Conservation (phyloP, 2,113 vertebrate species). For the Etheostoma spectabile region DNA sequence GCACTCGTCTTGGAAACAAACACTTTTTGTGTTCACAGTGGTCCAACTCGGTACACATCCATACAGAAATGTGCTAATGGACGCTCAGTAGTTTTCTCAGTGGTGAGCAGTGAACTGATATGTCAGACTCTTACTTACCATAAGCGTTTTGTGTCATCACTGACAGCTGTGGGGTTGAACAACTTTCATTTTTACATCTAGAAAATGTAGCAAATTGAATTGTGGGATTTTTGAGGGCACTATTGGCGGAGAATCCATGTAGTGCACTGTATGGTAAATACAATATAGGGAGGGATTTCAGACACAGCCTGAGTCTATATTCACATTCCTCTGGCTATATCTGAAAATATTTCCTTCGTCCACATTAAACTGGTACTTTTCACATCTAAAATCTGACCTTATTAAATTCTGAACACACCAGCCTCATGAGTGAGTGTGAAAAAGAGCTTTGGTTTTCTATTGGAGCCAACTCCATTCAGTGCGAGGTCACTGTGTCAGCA, state of each 20-base stretch:
- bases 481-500: slow-evolving; percentile 54
- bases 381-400: not conserved
- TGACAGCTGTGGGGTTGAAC: not conserved
- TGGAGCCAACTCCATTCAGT: slow-evolving; percentile 7
- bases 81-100: not conserved
- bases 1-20: no score
- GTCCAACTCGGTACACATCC: no score
- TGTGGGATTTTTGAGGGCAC: not conserved
- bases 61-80: no score
- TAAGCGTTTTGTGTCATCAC: not conserved
- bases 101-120: not conserved
- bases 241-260: no score
- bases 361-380: not conserved
- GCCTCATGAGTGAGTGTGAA: not conserved
- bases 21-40: no score
- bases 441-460: not conserved
- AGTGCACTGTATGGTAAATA: no score
- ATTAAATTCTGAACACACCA: not conserved
- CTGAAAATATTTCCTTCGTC: not conserved
- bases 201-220: not conserved
- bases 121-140: not conserved
- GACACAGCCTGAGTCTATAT: not conserved
- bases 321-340: not conserved
- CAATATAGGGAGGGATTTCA: not conserved
- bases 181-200: not conserved